Evolutionary conservation across 2,113 vertebrate species (phyloP).

Genomic region (Pelecanus crispus): DNA sequence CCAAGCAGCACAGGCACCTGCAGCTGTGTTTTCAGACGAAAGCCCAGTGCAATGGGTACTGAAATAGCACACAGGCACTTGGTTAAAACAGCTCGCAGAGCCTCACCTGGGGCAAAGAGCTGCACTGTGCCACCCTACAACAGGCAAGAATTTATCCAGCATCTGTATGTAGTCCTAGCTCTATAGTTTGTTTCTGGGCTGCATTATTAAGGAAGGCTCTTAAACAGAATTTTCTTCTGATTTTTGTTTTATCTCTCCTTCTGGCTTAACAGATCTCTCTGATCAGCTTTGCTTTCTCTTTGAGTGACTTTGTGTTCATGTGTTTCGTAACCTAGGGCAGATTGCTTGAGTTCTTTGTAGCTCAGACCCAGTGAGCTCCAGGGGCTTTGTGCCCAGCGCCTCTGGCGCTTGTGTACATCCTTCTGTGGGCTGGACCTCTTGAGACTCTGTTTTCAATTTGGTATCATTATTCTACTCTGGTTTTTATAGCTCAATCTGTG

Average conservation of each 20-base stretch:
- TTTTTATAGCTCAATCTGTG: neutral
- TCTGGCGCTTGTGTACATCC: neutral
- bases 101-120: neutral
- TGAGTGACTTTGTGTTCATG: neutral
- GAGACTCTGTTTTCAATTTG: neutral
- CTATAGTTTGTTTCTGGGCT: neutral
- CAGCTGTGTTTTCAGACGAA: neutral
- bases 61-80: neutral
- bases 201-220: neutral
- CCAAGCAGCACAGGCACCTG: neutral
- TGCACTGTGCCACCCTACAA: neutral
- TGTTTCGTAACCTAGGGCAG: neutral
- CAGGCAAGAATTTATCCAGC: neutral
- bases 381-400: neutral
- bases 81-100: neutral
- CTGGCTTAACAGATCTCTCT: fast-evolving
- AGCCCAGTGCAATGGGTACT: neutral
- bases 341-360: too few relatives aligned
- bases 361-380: neutral
- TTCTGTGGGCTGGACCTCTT: neutral
- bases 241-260: neutral
- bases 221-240: neutral
- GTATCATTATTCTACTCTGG: neutral
- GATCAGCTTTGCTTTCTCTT: neutral
- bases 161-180: neutral